A percentile compares a stretch with the other conserved stretches of the same genome.
These are phyloP conservation scores for Drosophila acutilabella DNA, from an alignment of 2,888 invertebrate species.

Conservation along the genomic window DNA sequence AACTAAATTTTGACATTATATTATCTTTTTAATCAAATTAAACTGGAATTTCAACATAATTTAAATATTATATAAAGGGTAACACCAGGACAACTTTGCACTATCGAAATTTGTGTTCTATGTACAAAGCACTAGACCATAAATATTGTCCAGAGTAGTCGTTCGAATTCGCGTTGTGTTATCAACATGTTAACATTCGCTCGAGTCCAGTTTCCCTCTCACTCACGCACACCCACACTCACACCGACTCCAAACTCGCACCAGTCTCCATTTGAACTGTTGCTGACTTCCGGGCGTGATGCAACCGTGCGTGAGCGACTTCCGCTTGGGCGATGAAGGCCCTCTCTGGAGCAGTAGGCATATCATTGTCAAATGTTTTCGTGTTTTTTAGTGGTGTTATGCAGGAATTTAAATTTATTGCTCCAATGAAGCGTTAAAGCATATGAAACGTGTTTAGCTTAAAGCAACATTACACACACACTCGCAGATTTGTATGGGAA, in stretches of 20 bases:
- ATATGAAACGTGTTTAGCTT: slow-evolving; percentile 58
- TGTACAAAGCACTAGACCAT: slow-evolving; percentile 37
- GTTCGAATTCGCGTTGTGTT: slow-evolving; percentile 58
- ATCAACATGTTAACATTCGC: slow-evolving; percentile 78
- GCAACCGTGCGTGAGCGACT: slow-evolving; percentile 78
- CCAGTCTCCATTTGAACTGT: slow-evolving; percentile 5
- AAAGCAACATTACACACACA: slow-evolving; percentile 10
- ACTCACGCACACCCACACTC: slow-evolving; percentile 10
- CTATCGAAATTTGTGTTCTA: slow-evolving; percentile 29
- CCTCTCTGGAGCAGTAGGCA: slow-evolving; percentile 43
- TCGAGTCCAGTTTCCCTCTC: slow-evolving; percentile 27
- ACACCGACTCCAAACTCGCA: not conserved
- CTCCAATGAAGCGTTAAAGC: slow-evolving; percentile 69
- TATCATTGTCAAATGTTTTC: slow-evolving; percentile 73
- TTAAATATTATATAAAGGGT: not conserved
- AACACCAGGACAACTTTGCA: slow-evolving; percentile 19
- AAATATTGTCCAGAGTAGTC: slow-evolving; percentile 49
- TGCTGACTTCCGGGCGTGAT: slow-evolving; percentile 69
- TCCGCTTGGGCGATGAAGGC: slow-evolving; percentile 57
- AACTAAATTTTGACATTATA: too few species aligned
- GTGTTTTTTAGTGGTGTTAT: slow-evolving; percentile 55
- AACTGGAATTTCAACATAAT: too few species aligned
- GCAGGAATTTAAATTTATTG: slow-evolving; percentile 73
- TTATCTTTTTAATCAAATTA: too few species aligned
- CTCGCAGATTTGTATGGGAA: not conserved